Evolutionary conservation across 2,113 vertebrate species (phyloP), one percentile per base, ranked within the genome.

Genomic region (Melanotaenia duboulayi): DNA sequence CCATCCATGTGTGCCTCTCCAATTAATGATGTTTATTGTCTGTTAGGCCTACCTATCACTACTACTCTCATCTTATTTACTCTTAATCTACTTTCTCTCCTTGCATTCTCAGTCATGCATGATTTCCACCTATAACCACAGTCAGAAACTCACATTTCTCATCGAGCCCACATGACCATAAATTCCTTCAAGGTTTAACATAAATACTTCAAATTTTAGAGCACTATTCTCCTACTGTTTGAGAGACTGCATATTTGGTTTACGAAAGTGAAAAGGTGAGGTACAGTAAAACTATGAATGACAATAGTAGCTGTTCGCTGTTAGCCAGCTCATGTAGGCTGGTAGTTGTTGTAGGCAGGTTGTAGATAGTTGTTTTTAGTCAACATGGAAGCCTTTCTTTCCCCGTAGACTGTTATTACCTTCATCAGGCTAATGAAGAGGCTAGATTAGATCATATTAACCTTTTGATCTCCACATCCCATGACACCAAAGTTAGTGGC

Each of bases 21-120:
- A 92, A 84, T 92, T 93, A 91, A 93, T 89, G 87, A 90, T 86
- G 87, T 92, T 91, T 82, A 84, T 87, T 86, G 81, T 90, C 59
- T 71, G 67, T 82, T 87, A 73, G 71, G 65, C 60, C 71, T 83
- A 79, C 87, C 90, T 87, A 90, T 85, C 82, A 82, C 71, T 67
- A 78, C 77, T 56, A 67, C 70, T 86, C 55, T 82, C 71, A 51
- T 80, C 72, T 78, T 83, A 84, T 87, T 89, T 92, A 71, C 82
- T 81, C 77, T 70, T 71, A 73, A 84, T 87, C 74, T 71, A 60
- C 84, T 23, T 61, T 60, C 49, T 37, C 51, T 28, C 65, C 23
- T 28, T 65, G 62, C 63, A 8, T 58, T 59, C 48, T 54, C 69
- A 67, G 55, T 69, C 83, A 82, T 78, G 80, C 55, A 64, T 80